Percentiles rank a stretch among this genome's conserved stretches.
These are phyloP conservation scores for Colius striatus DNA, from an alignment of 2,113 vertebrate species.

Conservation along the genomic window DNA sequence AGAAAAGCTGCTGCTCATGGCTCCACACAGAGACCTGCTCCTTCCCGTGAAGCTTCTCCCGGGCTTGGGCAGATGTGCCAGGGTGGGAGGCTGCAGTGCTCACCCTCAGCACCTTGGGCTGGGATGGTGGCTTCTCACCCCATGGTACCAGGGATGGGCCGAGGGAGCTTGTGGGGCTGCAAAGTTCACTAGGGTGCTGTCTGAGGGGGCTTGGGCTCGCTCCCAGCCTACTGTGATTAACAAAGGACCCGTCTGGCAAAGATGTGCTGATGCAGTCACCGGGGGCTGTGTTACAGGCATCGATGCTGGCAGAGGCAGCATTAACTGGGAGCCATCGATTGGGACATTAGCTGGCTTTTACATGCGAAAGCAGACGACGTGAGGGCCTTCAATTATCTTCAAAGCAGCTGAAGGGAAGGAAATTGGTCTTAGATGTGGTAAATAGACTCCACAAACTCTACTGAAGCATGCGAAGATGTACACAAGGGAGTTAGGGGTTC, in stretches of 20 bases:
- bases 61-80: fast-evolving
- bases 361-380: constrained; percentile 78
- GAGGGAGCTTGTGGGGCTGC: background rate
- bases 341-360: constrained; percentile 77
- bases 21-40: fast-evolving
- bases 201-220: background rate
- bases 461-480: constrained; percentile 68
- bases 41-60: fast-evolving
- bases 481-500: constrained; percentile 34
- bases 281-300: constrained; percentile 7
- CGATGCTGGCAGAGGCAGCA: constrained; percentile 33
- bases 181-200: constrained; percentile 40
- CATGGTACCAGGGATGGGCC: too few species aligned
- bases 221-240: constrained; percentile 62
- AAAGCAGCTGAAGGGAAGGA: constrained; percentile 81
- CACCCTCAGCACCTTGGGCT: fast-evolving
- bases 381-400: constrained; percentile 82
- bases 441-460: constrained; percentile 76
- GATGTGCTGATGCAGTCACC: constrained; percentile 42
- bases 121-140: too few species aligned
- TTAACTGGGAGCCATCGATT: constrained; percentile 78
- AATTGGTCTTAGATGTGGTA: constrained; percentile 84
- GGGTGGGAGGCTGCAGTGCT: background rate
- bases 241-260: constrained; percentile 44
- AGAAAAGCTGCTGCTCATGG: background rate